Conservation (phyloP, 2,113 vertebrate genomes). For the Perca schrenkii region DNA sequence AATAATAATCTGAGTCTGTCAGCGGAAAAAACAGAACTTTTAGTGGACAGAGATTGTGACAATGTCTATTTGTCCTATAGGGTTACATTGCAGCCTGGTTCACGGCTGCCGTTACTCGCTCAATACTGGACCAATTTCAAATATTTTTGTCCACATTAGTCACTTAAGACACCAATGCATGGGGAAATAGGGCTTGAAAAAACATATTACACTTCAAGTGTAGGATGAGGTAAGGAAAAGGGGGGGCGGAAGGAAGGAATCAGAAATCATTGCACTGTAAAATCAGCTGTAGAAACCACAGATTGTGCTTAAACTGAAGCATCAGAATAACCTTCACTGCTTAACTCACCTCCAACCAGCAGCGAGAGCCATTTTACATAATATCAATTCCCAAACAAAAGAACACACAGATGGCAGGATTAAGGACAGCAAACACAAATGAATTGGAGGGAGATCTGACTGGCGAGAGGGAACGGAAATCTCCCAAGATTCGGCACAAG, state of each 20-base stretch:
- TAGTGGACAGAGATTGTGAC: too few relatives aligned
- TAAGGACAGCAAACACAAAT: slow-evolving; percentile 9
- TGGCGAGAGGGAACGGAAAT: not conserved
- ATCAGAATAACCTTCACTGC: slow-evolving; percentile 6
- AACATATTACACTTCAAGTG: not conserved
- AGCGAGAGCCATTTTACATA: slow-evolving; percentile 16
- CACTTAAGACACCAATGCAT: too few relatives aligned
- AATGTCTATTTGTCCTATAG: too few relatives aligned
- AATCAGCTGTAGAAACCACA: not conserved
- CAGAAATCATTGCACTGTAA: not conserved
- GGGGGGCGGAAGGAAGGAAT: not conserved
- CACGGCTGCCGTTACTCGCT: too few relatives aligned
- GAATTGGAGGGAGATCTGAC: not conserved
- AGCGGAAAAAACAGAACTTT: too few relatives aligned
- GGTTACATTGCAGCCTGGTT: too few relatives aligned
- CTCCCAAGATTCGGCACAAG: slow-evolving; percentile 35
- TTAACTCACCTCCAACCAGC: slow-evolving; percentile 1
- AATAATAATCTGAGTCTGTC: too few relatives aligned
- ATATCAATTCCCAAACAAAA: slow-evolving; percentile 26
- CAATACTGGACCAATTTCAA: too few relatives aligned
- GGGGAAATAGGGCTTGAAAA: too few relatives aligned
- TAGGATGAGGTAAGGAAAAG: not conserved
- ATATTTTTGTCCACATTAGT: too few relatives aligned
- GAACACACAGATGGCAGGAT: slow-evolving; percentile 50
- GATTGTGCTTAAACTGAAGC: slow-evolving; percentile 2